Evolutionary conservation across 2,113 vertebrate species (phyloP), one percentile per base, ranked within the genome.

Genomic region (Pomatostomus ruficeps): DNA sequence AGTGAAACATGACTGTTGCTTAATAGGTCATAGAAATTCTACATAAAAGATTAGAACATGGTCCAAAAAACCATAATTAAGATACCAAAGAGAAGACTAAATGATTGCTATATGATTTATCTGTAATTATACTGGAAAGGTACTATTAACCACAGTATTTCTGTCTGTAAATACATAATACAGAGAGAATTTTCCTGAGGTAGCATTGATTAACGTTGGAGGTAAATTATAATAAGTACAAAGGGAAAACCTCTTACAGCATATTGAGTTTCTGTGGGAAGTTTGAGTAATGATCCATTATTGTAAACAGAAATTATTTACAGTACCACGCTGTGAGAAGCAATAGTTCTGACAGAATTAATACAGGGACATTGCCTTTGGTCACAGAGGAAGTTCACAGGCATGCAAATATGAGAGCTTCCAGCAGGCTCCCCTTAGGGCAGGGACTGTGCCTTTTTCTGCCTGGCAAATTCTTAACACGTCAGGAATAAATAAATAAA

Each of bases 201-300:
- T 51, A 83, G 33, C 57, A 59, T 38, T 91, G 54, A 88, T 80
- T 94, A 49, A 85, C 11, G 2, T 72, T 88, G 72, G 72, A 94
- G 48, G 75, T 78, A 88, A 90, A 93, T 78, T 36, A 49, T 26
- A 77, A 73, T 55, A 83, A 89, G 79, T 67, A 75, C 48, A 91
- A 88, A 92, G 29, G 14, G 46, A 83, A 93, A 76, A 31, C 40
- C 63, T 88, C 43, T 71, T 77, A 74, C 24, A 65, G 72, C 79
- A 63, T 80, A 84, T 61, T 77, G 59, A 88, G 51, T 57, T 94
- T 93, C 85, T 75, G 48, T 93, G 36, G 72, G 67, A 94, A 91
- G 75, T 93, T 91, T 91, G 88, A 96, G 59, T 88, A 91, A 95
- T 87, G 82, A 83, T 71, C 65, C 68, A 40, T 77, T 90, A 71